Evolutionary conservation across 2,888 invertebrate genomes (phyloP).

Genomic region (Colletes collaris): DNA sequence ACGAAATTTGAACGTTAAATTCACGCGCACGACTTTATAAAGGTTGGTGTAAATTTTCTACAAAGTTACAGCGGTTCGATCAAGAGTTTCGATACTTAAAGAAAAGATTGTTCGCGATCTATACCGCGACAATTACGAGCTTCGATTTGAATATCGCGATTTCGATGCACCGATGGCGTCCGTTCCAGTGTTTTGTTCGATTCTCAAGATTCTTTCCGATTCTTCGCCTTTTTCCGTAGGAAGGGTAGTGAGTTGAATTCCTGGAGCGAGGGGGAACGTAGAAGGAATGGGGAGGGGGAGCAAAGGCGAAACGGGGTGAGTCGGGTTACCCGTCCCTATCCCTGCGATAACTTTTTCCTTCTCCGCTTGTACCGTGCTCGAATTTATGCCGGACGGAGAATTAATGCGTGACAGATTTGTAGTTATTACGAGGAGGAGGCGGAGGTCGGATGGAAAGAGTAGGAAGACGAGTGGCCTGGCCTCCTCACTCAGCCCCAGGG

Average conservation of each 20-base stretch:
- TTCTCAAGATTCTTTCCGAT: not conserved
- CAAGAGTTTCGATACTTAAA: not conserved
- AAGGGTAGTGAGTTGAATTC: conserved; percentile 52
- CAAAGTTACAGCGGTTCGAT: no score
- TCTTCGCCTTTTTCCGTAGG: conserved; percentile 13
- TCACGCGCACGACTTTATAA: no score
- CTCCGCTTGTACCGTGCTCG: conserved; percentile 76
- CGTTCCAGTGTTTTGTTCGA: not conserved
- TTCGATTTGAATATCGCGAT: not conserved
- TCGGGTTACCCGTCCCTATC: conserved; percentile 59
- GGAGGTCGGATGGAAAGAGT: conserved; percentile 69
- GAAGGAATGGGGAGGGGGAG: conserved; percentile 21
- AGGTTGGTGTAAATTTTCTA: no score
- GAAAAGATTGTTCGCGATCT: not conserved
- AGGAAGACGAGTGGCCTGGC: conserved; percentile 75
- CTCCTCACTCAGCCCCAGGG: conserved; percentile 73
- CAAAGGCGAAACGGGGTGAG: conserved; percentile 47
- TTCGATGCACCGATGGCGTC: no score
- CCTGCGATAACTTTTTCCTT: conserved; percentile 79
- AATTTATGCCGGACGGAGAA: conserved; percentile 82
- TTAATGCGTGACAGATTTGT: conserved; percentile 83
- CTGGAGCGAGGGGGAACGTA: conserved; percentile 37
- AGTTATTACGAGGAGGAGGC: conserved; percentile 79
- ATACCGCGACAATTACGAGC: not conserved
- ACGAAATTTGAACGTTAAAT: no score